Conservation (phyloP, 2,797 vertebrate species). For the Cyclopterus lumpus region DNA sequence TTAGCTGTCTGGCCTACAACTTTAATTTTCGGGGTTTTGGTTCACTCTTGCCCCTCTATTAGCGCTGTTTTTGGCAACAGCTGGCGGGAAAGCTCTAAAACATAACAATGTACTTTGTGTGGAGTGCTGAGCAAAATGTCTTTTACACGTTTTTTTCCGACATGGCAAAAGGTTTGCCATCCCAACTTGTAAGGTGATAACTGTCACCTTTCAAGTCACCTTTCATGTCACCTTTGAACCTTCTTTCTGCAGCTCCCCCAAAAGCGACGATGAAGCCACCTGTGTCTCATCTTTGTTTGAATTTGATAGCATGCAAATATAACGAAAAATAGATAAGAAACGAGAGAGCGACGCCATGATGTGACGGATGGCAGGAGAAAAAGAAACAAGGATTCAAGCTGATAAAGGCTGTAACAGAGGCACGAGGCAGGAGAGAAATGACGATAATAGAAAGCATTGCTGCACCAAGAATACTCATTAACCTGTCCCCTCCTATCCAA, state of each 20-base stretch:
- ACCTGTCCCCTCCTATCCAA: slow-evolving; percentile 48
- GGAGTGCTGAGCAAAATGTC: neutral
- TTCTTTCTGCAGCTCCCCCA: neutral
- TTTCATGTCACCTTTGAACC: too few relatives aligned
- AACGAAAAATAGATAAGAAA: neutral
- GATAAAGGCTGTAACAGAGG: slow-evolving; percentile 21
- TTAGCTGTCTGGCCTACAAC: neutral
- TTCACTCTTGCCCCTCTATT: neutral
- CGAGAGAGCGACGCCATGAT: neutral
- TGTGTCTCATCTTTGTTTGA: neutral
- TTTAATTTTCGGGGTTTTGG: neutral
- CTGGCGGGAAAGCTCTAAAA: neutral
- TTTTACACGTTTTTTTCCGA: too few relatives aligned
- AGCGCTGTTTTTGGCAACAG: neutral
- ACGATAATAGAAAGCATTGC: slow-evolving; percentile 49
- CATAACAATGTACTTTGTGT: neutral
- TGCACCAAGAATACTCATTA: slow-evolving; percentile 59
- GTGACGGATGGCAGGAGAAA: neutral
- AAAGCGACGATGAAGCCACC: neutral
- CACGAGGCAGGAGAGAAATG: slow-evolving; percentile 14
- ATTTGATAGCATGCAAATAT: neutral
- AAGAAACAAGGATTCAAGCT: slow-evolving; percentile 20
- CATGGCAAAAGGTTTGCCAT: neutral
- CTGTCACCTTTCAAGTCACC: too few relatives aligned
- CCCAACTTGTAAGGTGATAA: too few relatives aligned